Percentiles rank a stretch among this genome's conserved stretches.
Conservation (phyloP, 2,797 vertebrate species). For the Sebastes flavidus region DNA sequence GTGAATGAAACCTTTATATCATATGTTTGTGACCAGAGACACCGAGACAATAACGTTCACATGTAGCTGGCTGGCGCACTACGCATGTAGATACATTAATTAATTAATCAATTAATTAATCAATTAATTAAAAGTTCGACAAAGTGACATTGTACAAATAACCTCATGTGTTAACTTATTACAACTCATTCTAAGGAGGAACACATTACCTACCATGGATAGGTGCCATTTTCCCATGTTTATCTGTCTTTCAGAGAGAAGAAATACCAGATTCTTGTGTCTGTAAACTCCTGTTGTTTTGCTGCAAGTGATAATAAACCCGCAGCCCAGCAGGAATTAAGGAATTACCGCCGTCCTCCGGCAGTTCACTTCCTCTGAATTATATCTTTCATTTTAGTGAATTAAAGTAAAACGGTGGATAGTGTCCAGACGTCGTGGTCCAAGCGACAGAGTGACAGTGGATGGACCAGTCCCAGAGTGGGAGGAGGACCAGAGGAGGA, state of each 20-base stretch:
- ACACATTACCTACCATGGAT: slow-evolving; percentile 70
- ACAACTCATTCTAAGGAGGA: neutral
- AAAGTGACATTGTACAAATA: neutral
- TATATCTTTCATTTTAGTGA: neutral
- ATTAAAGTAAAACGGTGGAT: too few species aligned
- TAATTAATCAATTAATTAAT: too few species aligned
- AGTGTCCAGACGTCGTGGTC: neutral
- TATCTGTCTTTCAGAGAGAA: neutral
- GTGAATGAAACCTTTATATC: neutral
- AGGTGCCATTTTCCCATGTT: slow-evolving; percentile 76
- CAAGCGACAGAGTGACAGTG: too few species aligned
- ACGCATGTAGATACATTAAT: neutral
- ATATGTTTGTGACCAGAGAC: neutral
- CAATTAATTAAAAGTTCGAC: neutral
- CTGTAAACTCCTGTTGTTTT: neutral
- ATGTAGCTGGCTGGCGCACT: neutral
- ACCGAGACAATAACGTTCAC: neutral
- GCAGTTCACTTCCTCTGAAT: neutral
- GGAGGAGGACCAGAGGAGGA: neutral
- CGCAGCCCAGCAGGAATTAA: neutral
- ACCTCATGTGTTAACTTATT: neutral
- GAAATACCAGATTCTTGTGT: neutral
- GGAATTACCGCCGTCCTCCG: neutral
- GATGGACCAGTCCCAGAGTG: neutral
- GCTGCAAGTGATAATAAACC: neutral